A percentile compares a stretch with the other conserved stretches of the same genome.
phyloP scores from a whole-genome alignment of 1,140 invertebrate species.

The Tachypleus tridentatus region DNA sequence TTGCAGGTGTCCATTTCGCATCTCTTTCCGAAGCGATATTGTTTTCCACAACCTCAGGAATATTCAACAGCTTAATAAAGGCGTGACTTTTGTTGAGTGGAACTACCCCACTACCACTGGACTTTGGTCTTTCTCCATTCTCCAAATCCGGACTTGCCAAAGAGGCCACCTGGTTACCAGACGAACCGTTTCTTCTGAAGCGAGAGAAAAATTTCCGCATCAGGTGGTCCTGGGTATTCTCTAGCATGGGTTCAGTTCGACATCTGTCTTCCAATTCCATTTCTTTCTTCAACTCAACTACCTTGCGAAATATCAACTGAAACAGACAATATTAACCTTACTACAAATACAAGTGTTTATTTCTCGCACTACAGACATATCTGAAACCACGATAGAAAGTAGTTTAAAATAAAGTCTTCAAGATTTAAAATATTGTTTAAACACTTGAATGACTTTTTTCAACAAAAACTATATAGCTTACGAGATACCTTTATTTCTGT shows the following conservation, averaged over 20 bases:
- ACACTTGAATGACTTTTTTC: too few species aligned
- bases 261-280: constrained; percentile 90
- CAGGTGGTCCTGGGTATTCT: constrained; percentile 89
- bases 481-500: too few species aligned
- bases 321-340: constrained; percentile 29
- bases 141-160: constrained; percentile 7
- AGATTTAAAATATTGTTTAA: too few species aligned
- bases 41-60: neutral
- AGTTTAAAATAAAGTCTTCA: neutral
- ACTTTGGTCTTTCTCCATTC: constrained; percentile 1
- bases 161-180: neutral
- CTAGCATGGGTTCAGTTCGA: constrained; percentile 89
- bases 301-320: constrained; percentile 92
- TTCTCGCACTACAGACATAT: too few species aligned
- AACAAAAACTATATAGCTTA: too few species aligned
- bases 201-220: constrained; percentile 95
- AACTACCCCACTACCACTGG: neutral
- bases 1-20: neutral
- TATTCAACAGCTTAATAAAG: neutral
- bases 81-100: neutral
- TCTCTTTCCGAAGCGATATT: neutral
- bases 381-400: constrained; percentile 5
- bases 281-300: constrained; percentile 94
- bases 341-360: too few species aligned
- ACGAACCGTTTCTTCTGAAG: constrained; percentile 46